Conservation (phyloP, 2,888 invertebrate genomes). For the Drosophila meridiana region DNA sequence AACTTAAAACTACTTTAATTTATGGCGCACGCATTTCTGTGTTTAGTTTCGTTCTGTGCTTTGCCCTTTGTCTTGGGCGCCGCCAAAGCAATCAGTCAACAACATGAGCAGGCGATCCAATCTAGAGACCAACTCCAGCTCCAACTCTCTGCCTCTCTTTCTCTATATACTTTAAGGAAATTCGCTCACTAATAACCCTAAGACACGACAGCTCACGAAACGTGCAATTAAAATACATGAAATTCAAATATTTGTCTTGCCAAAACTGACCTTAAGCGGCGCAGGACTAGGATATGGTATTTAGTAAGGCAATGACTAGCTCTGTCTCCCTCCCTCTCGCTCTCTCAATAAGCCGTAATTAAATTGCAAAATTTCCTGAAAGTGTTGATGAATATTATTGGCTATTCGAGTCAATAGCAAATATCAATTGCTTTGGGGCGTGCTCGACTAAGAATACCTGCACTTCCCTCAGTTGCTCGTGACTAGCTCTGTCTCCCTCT, state of each 20-base stretch:
- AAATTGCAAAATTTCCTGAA: constrained; percentile 3
- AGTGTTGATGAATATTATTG: constrained; percentile 6
- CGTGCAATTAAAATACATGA: constrained; percentile 30
- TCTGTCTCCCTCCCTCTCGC: not conserved
- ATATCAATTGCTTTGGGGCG: not conserved
- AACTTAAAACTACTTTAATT: constrained; percentile 80
- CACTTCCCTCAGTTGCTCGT: no score
- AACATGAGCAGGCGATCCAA: constrained; percentile 50
- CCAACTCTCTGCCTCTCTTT: not conserved
- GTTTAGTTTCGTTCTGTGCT: constrained; percentile 50
- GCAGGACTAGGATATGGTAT: not conserved
- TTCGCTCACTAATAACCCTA: constrained; percentile 42
- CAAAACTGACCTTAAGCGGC: constrained; percentile 10
- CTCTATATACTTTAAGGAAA: constrained; percentile 24
- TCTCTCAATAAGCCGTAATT: constrained; percentile 5
- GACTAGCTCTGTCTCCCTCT: not conserved
- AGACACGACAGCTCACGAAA: constrained; percentile 38
- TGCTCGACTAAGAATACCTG: constrained; percentile 1
- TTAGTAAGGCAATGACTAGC: not conserved
- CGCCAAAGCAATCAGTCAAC: constrained; percentile 77
- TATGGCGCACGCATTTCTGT: constrained; percentile 79
- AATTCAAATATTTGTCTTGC: constrained; percentile 25
- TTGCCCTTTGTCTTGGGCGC: constrained; percentile 50
- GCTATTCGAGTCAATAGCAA: not conserved
- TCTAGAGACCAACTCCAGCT: constrained; percentile 16